phyloP scores from a whole-genome alignment of 2,113 vertebrate species.

The Turdus rufiventris region DNA sequence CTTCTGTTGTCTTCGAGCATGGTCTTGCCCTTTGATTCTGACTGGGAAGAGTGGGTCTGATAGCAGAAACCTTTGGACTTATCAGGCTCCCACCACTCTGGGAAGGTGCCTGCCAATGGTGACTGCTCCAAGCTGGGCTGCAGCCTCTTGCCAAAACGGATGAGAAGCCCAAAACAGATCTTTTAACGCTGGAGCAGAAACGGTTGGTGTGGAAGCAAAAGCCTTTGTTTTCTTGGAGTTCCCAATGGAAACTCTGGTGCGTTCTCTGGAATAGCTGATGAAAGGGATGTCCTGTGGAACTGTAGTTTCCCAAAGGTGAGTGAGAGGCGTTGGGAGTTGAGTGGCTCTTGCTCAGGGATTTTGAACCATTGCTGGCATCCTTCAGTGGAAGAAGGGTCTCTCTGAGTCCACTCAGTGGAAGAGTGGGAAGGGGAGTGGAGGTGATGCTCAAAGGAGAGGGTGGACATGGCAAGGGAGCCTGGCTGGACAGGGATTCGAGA shows the following conservation, averaged over 20 bases:
- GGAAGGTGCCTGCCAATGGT: background rate
- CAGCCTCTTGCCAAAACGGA: background rate
- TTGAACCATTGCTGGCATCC: fast-evolving
- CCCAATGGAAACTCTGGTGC: background rate
- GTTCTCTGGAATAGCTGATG: background rate
- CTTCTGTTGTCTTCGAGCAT: background rate
- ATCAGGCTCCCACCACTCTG: background rate
- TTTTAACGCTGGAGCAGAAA: background rate
- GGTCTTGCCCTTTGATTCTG: background rate
- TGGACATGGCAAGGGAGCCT: background rate
- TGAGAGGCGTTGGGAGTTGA: background rate
- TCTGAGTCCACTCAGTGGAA: background rate
- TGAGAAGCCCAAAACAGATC: background rate
- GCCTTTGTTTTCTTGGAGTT: background rate
- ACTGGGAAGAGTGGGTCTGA: background rate
- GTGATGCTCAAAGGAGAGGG: background rate
- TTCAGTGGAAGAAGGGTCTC: background rate
- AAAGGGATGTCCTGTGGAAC: background rate
- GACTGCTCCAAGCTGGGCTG: background rate
- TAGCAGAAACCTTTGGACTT: background rate
- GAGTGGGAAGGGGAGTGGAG: background rate
- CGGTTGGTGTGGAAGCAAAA: background rate
- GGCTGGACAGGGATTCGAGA: background rate
- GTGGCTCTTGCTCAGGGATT: background rate
- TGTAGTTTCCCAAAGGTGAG: background rate